Base-by-base conservation (phyloP, 2,797 vertebrate species). In the Rallus crepitans region DNA sequence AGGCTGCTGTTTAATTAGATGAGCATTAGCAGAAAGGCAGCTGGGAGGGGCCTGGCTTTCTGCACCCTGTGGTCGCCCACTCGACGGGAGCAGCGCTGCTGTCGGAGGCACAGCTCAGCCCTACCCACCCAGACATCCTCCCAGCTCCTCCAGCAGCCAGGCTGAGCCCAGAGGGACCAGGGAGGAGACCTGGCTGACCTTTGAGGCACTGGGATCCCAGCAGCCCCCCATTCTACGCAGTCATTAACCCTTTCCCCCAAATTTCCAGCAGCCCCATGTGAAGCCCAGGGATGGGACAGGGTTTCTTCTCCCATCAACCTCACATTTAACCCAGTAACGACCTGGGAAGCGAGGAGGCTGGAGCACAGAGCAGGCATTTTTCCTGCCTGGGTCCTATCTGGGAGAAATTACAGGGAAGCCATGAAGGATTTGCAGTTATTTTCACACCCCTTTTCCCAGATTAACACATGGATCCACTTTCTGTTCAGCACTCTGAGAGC, bases 161-260 rank as follows among this genome's bases (percentile, higher is more conserved):
- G 91, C 89, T 69, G 82, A 96, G 87, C 82, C 9, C 2, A 73
- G 57, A 57, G 6, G 96, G 84, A 91, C 95, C 96, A 97, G 96
- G 94, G 97, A 98, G 98, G 97, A 98, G 94, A 98, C 96, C 63
- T 48, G 45, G 37, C 47, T 92, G 88, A 53, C 61, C 73, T 63
- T 45, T 0, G 1, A 68, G 63, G 70, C 66, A 8, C 2, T 27
- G 69, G 70, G 66, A 71, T 37, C 18, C 47, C 59, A 70, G 45
- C 25, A 2, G 4, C 25, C 45, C 31, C 42, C 28, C 17, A 35
- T 0, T 1, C 33, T n/a, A 13, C 15, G 40, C 28, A 70, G 12
- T 12, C 53, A 16, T 88, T 79, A 76, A 72, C 77, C 33, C 76
- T 81, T 90, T 90, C 35, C 33, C 45, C 23, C 4, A 11, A 4